Base-by-base conservation (phyloP, 1,140 invertebrate genomes). In the Drosophila murphyi region DNA sequence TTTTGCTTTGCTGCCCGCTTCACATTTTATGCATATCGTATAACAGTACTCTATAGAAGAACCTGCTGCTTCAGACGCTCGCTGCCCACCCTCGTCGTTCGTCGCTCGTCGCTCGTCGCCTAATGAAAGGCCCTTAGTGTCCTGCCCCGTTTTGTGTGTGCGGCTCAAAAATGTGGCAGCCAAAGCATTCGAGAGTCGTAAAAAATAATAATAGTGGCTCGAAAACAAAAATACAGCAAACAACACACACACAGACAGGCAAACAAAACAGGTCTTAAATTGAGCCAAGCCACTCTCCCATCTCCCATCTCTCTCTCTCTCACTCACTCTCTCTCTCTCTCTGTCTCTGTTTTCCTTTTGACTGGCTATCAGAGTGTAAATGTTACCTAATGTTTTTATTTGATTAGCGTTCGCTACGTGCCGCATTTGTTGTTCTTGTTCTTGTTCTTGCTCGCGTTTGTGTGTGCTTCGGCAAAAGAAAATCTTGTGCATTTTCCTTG, bases 331-430 rank as follows among this genome's bases (percentile, higher is more conserved):
- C 35, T 37, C 45, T 67, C 47, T 34, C 1, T 45, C 48, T 60
- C 55, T 41, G 34, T 5, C 28, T 43, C 51, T 34, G 34, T 34
- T 34, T 41, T 41, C n/a, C n/a, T 43, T 51, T 34, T 41, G 3
- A 39, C 28, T n/a, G 6, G 47, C 80, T 86, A 86, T 85, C 82
- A 75, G 64, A 67, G 83, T 88, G 80, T 88, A 88, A 89, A 89
- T 89, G 83, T 80, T 85, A 75, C 78, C 82, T 79, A 89, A 88
- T 89, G 85, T 88, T 88, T 88, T 88, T 89, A 88, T 88, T 88
- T 88, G 83, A 88, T 88, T 88, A 88, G 83, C 83, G 83, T 72
- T 87, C 56, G 83, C 80, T 83, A 88, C 83, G 83, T 88, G 83
- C 83, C 82, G 73, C 82, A 76, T 72, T 87, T 78, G 70, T 69